Conservation (phyloP, 2,113 vertebrate genomes). For the Bagarius yarrelli region DNA sequence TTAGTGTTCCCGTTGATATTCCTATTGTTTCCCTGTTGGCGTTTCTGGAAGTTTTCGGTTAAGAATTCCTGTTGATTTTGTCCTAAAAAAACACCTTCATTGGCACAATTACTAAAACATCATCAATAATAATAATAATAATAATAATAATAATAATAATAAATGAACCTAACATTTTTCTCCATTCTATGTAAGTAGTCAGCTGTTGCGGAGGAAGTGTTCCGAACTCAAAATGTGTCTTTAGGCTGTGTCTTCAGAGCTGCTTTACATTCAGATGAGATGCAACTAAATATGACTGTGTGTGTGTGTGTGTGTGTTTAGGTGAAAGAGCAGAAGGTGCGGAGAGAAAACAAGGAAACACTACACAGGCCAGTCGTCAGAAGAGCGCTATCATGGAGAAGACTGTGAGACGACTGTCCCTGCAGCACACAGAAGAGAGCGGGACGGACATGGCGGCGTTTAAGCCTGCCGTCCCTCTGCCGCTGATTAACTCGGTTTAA, state of each 20-base stretch:
- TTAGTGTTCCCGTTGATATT: no score
- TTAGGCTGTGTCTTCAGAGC: no score
- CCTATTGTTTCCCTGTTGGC: no score
- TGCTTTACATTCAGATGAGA: neutral
- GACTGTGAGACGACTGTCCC: slow-evolving; percentile 61
- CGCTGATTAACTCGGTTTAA: slow-evolving; percentile 62
- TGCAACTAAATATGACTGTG: slow-evolving; percentile 28
- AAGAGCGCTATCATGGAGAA: slow-evolving; percentile 51
- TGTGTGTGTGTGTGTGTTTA: slow-evolving; percentile 45
- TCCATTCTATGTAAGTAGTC: neutral
- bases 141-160: no score
- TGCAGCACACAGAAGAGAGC: slow-evolving; percentile 53
- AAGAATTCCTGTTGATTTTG: no score
- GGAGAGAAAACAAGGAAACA: slow-evolving; percentile 54
- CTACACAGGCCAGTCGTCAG: slow-evolving; percentile 4
- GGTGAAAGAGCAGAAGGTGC: slow-evolving; percentile 73
- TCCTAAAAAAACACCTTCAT: no score
- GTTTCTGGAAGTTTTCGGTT: no score
- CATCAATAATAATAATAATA: no score
- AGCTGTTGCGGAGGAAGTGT: neutral
- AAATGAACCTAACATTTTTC: no score
- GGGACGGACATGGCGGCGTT: slow-evolving; percentile 45
- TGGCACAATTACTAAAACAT: no score
- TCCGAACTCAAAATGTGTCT: neutral
- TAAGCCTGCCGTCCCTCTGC: slow-evolving; percentile 37